Evolutionary conservation across 2,113 vertebrate genomes (phyloP), one percentile per base, ranked within the genome.

Genomic region (Corythornis madagascariensis): DNA sequence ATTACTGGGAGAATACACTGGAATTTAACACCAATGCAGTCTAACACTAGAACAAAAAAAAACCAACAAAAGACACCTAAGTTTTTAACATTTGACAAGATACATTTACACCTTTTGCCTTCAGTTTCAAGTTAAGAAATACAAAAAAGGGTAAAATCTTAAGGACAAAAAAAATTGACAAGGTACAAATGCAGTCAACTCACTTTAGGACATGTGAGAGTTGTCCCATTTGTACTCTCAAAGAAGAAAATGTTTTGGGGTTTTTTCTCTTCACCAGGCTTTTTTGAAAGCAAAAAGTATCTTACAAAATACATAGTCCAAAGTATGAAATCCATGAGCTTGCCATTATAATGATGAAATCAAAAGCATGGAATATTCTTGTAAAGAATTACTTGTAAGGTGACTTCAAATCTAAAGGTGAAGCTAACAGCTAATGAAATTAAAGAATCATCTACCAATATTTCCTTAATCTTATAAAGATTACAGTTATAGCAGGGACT

Each of bases 11-110:
- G 11, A 48, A 75, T 10, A 48, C 20, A 29, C 2, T 53, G 38
- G 24, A 69, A 43, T 80, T 86, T 52, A 52, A 64, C 6, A 8
- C 4, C 43, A 61, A 14, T 13, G 16, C 22, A 15, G 15, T 59
- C 43, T 35, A 80, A 43, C 4, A 81, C 13, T 1, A 69, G 8
- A 76, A 64, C 20, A 59, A 57, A 48, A 28, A 50, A 9, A 38
- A 10, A 7, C 0, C 2, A 59, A 57, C 38, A 20, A 50, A 9
- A 38, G 7, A 7, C 0, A 2, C 4, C 1, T 6, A 12, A 4
- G 22, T 29, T 73, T 88, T 89, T 56, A 63, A 60, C 9, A 74
- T 28, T 56, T 78, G 86, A 55, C 31, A 59, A 59, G 8, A 84
- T 17, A 56, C 29, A 19, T 56, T 19, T 20, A 40, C 8, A 63